phyloP scores from a whole-genome alignment of 2,888 invertebrate genomes.

The Serripes groenlandicus region DNA sequence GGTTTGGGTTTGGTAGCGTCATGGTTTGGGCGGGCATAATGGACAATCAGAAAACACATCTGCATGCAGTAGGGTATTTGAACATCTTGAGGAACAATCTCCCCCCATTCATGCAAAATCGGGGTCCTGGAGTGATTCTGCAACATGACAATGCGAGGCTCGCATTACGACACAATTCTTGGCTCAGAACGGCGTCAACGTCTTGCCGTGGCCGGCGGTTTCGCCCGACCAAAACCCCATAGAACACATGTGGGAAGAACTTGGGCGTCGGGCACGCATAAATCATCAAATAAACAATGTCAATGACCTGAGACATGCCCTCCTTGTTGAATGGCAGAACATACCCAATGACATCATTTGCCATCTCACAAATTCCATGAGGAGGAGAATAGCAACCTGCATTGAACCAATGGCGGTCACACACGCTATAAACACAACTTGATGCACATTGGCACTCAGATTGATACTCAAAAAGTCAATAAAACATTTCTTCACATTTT shows the following conservation, averaged over 20 bases:
- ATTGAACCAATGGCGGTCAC: conserved; percentile 13
- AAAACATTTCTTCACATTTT: conserved; percentile 15
- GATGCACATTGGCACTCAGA: background rate
- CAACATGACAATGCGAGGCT: conserved; percentile 32
- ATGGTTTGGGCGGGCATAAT: conserved; percentile 3
- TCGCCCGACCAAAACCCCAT: background rate
- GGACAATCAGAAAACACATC: conserved; percentile 11
- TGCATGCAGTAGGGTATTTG: conserved; percentile 18
- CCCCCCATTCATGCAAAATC: conserved; percentile 3
- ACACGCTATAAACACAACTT: too few species aligned
- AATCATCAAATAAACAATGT: conserved; percentile 15
- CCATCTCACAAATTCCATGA: conserved; percentile 14
- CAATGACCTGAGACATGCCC: conserved; percentile 16
- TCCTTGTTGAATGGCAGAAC: background rate
- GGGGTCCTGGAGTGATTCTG: background rate
- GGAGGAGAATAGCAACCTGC: conserved; percentile 9
- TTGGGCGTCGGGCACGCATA: too few species aligned
- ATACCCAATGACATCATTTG: conserved; percentile 12
- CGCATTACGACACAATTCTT: conserved; percentile 1
- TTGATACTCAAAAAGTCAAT: conserved; percentile 13
- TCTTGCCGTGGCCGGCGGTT: conserved; percentile 27
- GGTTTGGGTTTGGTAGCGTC: conserved; percentile 19
- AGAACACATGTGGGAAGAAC: background rate
- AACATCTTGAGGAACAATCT: conserved; percentile 5
- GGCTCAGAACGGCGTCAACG: conserved; percentile 13